Evolutionary conservation across 1,140 invertebrate species (phyloP).

Genomic region (Anastrepha obliqua): DNA sequence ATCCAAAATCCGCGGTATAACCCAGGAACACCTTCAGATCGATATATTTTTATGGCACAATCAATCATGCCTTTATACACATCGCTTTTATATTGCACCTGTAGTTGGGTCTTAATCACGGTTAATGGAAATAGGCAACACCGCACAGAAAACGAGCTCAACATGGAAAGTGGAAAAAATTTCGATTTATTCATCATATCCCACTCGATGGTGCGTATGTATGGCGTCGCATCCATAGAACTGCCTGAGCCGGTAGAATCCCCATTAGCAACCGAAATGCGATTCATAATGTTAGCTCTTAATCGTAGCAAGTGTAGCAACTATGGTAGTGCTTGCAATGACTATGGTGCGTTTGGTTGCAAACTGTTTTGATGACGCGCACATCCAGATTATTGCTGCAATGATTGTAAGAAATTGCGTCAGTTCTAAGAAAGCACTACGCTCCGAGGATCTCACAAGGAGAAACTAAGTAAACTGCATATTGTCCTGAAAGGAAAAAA

Average conservation of each 20-base stretch:
- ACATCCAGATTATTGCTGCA: slow-evolving; percentile 11
- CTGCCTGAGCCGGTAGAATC: slow-evolving; percentile 58
- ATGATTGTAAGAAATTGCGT: background rate
- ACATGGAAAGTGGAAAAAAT: slow-evolving; percentile 93
- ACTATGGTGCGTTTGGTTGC: background rate
- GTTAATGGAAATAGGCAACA: slow-evolving; percentile 95
- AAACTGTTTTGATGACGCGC: background rate
- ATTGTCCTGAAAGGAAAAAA: background rate
- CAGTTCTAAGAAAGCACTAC: background rate
- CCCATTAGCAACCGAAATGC: slow-evolving; percentile 58
- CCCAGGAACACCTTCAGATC: slow-evolving; percentile 89
- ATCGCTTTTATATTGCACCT: slow-evolving; percentile 89
- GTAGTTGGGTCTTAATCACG: slow-evolving; percentile 96
- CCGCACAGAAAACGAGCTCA: slow-evolving; percentile 89
- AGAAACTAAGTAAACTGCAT: slow-evolving; percentile 27
- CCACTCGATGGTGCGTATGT: slow-evolving; percentile 96
- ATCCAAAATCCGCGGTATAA: slow-evolving; percentile 97
- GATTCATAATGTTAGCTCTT: slow-evolving; percentile 53
- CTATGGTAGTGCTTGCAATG: background rate
- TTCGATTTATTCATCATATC: slow-evolving; percentile 98
- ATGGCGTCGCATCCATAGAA: slow-evolving; percentile 71
- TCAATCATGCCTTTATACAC: slow-evolving; percentile 93
- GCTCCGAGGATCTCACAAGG: background rate
- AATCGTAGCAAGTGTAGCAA: background rate
- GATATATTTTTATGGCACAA: slow-evolving; percentile 92